Conservation (phyloP, 1,140 invertebrate species). For the Medauroidea extradentata region DNA sequence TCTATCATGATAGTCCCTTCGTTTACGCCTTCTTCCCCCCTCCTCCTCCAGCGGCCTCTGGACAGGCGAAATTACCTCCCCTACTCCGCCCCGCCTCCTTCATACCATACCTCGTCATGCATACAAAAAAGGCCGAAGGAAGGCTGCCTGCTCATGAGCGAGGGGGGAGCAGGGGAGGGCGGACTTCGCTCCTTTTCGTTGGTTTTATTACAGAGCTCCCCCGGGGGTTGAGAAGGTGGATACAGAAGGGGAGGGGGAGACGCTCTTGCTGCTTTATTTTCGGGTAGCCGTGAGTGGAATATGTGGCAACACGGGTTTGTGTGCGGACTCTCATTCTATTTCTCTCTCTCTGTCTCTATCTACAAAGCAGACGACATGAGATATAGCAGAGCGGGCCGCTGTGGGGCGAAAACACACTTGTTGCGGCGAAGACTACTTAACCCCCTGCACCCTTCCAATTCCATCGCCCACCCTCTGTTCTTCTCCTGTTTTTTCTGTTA, state of each 20-base stretch:
- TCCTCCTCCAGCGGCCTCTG: not conserved
- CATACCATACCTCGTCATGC: not conserved
- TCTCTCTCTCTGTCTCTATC: no score
- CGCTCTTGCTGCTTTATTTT: no score
- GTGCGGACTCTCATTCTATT: not conserved
- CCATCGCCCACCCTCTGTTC: no score
- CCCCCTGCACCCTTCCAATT: no score
- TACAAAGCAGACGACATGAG: constrained; percentile 35
- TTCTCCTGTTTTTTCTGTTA: no score
- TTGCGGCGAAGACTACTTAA: no score
- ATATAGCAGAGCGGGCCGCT: constrained; percentile 33
- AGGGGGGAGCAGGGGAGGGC: no score
- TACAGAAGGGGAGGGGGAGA: not conserved
- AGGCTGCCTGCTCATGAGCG: no score
- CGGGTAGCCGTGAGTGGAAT: not conserved
- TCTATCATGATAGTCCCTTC: constrained; percentile 17
- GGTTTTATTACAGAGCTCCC: not conserved
- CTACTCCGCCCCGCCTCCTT: not conserved
- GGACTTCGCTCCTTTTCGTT: not conserved
- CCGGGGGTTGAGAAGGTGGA: no score
- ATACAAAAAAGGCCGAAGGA: not conserved
- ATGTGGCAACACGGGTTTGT: not conserved
- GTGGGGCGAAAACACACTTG: no score
- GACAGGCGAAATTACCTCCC: constrained; percentile 11
- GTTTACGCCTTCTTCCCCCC: no score